These are phyloP conservation scores for Erebia ligea DNA, from an alignment of 2,888 invertebrate genomes.

Conservation along the genomic window DNA sequence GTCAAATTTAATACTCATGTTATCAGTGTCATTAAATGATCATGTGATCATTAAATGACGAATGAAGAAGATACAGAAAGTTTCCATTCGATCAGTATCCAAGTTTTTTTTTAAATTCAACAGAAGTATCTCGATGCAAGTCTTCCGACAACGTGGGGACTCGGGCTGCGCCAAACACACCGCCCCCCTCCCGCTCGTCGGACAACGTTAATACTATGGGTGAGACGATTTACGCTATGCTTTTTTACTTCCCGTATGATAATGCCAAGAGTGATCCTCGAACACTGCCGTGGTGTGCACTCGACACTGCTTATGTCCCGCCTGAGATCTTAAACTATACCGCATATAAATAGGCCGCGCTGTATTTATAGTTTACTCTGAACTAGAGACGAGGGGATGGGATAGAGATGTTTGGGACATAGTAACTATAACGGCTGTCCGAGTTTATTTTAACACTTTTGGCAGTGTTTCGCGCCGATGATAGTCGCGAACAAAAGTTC, in stretches of 20 bases:
- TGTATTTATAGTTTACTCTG: neutral
- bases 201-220: constrained; percentile 79
- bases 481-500: no score
- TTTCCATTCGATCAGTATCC: no score
- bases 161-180: constrained; percentile 62
- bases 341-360: neutral
- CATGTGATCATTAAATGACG: no score
- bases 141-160: constrained; percentile 76
- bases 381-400: constrained; percentile 34
- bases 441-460: no score
- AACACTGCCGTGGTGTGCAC: constrained; percentile 50
- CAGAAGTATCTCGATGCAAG: constrained; percentile 79
- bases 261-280: constrained; percentile 14
- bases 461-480: no score
- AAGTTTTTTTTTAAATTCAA: neutral
- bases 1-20: neutral
- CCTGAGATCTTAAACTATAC: neutral
- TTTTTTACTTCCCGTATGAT: constrained; percentile 12
- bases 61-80: no score
- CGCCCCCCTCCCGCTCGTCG: constrained; percentile 76
- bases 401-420: neutral
- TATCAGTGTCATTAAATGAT: neutral
- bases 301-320: constrained; percentile 39
- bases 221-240: constrained; percentile 45
- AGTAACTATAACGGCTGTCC: no score